These are phyloP conservation scores for Xenopus laevis DNA, from an alignment of 2,113 vertebrate species.

Conservation along the genomic window DNA sequence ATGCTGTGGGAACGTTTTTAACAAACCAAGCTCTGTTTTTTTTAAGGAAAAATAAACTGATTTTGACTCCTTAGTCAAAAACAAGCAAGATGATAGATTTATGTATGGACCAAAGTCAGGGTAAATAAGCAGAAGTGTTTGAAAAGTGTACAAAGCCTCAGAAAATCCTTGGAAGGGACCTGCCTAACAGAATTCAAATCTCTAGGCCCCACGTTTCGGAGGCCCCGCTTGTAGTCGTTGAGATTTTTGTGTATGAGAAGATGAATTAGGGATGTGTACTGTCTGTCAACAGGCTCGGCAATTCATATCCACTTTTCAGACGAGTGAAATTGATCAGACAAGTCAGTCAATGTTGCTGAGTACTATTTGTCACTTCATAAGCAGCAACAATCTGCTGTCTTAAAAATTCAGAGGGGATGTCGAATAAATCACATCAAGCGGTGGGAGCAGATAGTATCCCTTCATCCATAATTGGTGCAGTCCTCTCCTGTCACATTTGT, in stretches of 20 bases:
- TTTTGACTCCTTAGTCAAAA: too few species aligned
- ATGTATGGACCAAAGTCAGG: not conserved
- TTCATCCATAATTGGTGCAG: slow-evolving; percentile 85
- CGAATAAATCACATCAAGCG: slow-evolving; percentile 86
- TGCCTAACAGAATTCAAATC: not conserved
- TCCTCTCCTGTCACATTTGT: slow-evolving; percentile 73
- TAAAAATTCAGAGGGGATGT: slow-evolving; percentile 73
- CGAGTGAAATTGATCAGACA: slow-evolving; percentile 84
- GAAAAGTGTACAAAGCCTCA: not conserved
- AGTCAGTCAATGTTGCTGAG: slow-evolving; percentile 85
- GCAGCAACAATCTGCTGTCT: slow-evolving; percentile 66
- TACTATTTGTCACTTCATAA: slow-evolving; percentile 78
- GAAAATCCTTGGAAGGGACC: not conserved
- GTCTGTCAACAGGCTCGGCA: slow-evolving; percentile 62
- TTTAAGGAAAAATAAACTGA: too few species aligned
- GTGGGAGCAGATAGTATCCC: slow-evolving; percentile 74
- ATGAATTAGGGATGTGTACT: slow-evolving; percentile 55
- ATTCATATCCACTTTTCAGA: slow-evolving; percentile 70
- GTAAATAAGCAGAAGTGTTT: not conserved
- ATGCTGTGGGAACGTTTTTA: too few species aligned
- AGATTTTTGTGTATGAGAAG: slow-evolving; percentile 18
- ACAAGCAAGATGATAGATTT: not conserved
- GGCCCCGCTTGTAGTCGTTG: slow-evolving; percentile 6
- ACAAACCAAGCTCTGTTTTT: too few species aligned
- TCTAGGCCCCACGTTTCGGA: not conserved